Percentiles rank a stretch among this genome's conserved stretches.
These are phyloP conservation scores for Verasper variegatus DNA, from an alignment of 2,113 vertebrate species.

Conservation along the genomic window DNA sequence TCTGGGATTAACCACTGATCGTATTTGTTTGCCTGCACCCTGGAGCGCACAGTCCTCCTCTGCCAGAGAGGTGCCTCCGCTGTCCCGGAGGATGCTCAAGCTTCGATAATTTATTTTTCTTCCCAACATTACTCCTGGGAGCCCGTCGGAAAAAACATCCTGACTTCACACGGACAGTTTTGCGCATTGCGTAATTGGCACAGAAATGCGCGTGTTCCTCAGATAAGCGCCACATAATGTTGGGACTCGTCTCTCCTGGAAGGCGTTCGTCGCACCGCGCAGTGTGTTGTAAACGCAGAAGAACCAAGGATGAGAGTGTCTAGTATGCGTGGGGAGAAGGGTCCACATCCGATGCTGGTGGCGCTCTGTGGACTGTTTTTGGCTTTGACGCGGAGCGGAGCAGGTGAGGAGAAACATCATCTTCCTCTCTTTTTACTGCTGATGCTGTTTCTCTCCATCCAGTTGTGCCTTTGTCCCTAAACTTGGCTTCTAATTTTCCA, in stretches of 20 bases:
- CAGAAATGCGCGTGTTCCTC: slow-evolving; percentile 25
- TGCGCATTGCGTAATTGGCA: slow-evolving; percentile 49
- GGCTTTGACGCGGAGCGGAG: slow-evolving; percentile 48
- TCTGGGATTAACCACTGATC: slow-evolving; percentile 1
- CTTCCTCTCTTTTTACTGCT: not conserved
- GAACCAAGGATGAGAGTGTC: slow-evolving; percentile 23
- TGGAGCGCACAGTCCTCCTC: not conserved
- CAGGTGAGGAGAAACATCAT: slow-evolving; percentile 67
- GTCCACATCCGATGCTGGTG: slow-evolving; percentile 49
- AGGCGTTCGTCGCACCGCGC: slow-evolving; percentile 10
- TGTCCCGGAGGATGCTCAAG: slow-evolving; percentile 15
- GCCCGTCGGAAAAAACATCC: not conserved
- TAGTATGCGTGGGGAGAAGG: slow-evolving; percentile 38
- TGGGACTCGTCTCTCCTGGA: slow-evolving; percentile 5
- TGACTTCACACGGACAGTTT: slow-evolving; percentile 19
- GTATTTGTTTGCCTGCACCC: not conserved
- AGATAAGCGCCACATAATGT: slow-evolving; percentile 26
- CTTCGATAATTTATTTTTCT: not conserved
- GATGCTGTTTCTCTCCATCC: not conserved
- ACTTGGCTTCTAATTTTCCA: not conserved
- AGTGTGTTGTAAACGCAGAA: slow-evolving; percentile 23
- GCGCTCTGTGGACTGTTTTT: slow-evolving; percentile 56
- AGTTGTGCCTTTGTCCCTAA: not conserved
- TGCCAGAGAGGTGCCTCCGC: not conserved
- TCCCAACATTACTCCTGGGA: not conserved